Conservation (phyloP, 2,888 invertebrate species). For the Cartodere bifasciata region DNA sequence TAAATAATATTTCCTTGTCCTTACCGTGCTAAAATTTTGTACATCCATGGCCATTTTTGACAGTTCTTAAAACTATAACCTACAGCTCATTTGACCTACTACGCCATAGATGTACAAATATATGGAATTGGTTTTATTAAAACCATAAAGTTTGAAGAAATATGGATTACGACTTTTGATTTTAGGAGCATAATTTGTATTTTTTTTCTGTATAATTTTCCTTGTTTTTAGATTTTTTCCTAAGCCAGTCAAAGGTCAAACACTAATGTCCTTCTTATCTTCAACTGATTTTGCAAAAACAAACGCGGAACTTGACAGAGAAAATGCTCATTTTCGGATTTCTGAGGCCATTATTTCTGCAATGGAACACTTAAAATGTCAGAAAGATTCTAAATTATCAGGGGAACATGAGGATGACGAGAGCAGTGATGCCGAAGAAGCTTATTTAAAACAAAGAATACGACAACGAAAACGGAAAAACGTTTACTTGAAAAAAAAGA, state of each 20-base stretch:
- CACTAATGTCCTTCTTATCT: slow-evolving; percentile 57
- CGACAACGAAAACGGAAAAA: slow-evolving; percentile 42
- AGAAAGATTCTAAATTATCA: slow-evolving; percentile 35
- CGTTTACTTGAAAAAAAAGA: slow-evolving; percentile 32
- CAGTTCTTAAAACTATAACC: too few relatives aligned
- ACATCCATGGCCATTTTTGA: too few relatives aligned
- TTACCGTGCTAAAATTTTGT: too few relatives aligned
- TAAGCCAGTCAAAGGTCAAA: slow-evolving; percentile 53
- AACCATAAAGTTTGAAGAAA: too few relatives aligned
- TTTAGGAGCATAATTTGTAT: too few relatives aligned
- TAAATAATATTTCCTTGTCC: too few relatives aligned
- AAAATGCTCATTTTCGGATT: slow-evolving; percentile 77
- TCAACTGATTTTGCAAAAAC: slow-evolving; percentile 56
- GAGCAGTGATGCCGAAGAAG: slow-evolving; percentile 58
- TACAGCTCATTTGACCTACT: too few relatives aligned
- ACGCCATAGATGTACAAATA: too few relatives aligned
- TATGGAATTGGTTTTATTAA: too few relatives aligned
- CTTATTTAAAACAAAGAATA: slow-evolving; percentile 49
- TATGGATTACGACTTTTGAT: too few relatives aligned
- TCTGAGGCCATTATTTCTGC: slow-evolving; percentile 75
- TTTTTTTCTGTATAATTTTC: slow-evolving; percentile 5
- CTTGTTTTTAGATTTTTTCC: slow-evolving; percentile 37
- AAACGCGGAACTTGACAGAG: slow-evolving; percentile 67
- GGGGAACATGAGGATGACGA: slow-evolving; percentile 42
- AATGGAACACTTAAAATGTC: slow-evolving; percentile 61